Conservation (phyloP, 2,797 vertebrate genomes). For the Podargus strigoides region DNA sequence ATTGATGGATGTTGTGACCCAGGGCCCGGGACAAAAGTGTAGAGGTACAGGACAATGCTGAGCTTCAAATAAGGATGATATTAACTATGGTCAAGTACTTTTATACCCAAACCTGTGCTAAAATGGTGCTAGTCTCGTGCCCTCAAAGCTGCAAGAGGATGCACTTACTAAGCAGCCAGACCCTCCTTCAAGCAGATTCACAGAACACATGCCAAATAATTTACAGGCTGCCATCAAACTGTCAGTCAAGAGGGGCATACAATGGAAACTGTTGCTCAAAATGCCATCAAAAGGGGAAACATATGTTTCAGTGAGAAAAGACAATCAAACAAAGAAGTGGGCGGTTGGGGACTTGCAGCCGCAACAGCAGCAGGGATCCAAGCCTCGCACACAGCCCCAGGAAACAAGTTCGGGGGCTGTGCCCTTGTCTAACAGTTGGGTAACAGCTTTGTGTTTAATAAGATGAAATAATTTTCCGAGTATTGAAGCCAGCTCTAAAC, state of each 20-base stretch:
- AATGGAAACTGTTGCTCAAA: constrained; percentile 38
- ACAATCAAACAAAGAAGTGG: constrained; percentile 45
- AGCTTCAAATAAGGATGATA: neutral
- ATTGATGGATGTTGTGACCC: neutral
- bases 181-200: neutral
- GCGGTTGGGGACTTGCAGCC: neutral
- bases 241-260: constrained; percentile 28
- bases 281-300: neutral
- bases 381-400: neutral
- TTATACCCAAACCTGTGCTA: neutral
- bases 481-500: neutral
- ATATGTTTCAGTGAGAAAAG: constrained; percentile 42
- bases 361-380: neutral
- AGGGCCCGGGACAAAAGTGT: neutral
- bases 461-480: neutral
- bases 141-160: neutral
- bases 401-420: neutral
- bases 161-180: neutral
- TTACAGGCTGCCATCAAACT: constrained; percentile 44
- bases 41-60: neutral
- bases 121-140: neutral
- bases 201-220: neutral
- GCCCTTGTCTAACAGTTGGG: neutral
- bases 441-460: constrained; percentile 25
- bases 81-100: neutral